phyloP scores from a whole-genome alignment of 2,797 vertebrate species.

The Meda fulgida region DNA sequence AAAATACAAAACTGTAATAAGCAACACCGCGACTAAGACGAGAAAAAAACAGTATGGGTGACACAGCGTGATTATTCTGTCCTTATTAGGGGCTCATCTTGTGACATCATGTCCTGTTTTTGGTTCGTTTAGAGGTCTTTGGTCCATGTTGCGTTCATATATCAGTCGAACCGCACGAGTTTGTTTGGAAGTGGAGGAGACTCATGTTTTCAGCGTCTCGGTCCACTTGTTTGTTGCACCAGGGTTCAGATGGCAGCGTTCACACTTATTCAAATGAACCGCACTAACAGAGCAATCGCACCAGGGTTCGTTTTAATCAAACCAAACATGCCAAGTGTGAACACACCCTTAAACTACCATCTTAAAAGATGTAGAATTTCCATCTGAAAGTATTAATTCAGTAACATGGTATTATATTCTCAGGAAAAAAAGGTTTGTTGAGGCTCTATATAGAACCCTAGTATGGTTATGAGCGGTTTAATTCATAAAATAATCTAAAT shows the following conservation, averaged over 20 bases:
- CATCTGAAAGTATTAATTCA: not conserved
- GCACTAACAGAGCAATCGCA: not conserved
- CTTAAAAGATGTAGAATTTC: not conserved
- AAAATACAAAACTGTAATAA: too few relatives aligned
- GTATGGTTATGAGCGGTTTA: not conserved
- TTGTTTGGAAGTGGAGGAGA: too few relatives aligned
- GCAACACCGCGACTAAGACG: too few relatives aligned
- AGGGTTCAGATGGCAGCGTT: too few relatives aligned
- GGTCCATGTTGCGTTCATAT: too few relatives aligned
- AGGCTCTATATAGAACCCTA: not conserved
- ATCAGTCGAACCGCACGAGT: too few relatives aligned
- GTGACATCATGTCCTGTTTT: too few relatives aligned
- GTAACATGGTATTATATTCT: not conserved
- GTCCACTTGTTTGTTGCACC: not conserved
- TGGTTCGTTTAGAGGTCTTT: too few relatives aligned
- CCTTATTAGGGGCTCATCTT: too few relatives aligned
- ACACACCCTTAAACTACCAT: not conserved
- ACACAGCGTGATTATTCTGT: too few relatives aligned
- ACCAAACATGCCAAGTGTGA: not conserved
- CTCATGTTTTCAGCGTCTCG: too few relatives aligned
- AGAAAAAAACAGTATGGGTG: rapidly evolving
- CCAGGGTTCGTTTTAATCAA: not conserved
- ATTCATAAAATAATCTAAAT: not conserved
- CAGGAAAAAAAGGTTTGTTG: not conserved
- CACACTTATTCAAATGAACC: not conserved